Base-by-base conservation (phyloP, 2,113 vertebrate genomes). In the Hyperopisus bebe region DNA sequence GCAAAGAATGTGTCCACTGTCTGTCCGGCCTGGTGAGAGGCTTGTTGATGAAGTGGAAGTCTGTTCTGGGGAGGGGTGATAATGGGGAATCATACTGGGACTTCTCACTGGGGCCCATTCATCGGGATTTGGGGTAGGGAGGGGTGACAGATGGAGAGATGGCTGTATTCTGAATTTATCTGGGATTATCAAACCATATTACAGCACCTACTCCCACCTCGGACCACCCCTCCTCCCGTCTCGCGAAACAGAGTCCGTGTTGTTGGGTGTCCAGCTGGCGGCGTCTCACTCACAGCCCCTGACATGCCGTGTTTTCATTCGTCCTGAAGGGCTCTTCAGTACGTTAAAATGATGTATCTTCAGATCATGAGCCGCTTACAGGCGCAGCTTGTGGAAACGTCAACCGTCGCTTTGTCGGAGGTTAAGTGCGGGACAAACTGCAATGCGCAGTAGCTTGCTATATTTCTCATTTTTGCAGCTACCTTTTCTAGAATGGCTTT, bases 1-100 rank as follows among this genome's bases (percentile, higher is more conserved):
- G 94, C 91, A 92, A 93, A 96, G 94, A 96, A 96, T 94, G 94
- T 92, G 92, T 92, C 92, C 95, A 94, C 92, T 95, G 95, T 96
- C 95, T 94, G 91, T 91, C 91, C 89, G 91, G 93, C 93, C 94
- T 93, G 93, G 94, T 93, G 91, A 93, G 92, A 93, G 92, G 93
- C 5, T 24, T 58, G 51, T 93, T 94, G 94, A 92, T 94, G 93
- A 94, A 93, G 93, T 92, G 92, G 90, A 86, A 90, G 91, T 90
- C 88, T 91, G 92, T 90, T 92, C 88, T 91, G 86, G 27, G 58
- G 88, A 86, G 58, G 58, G 90, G 91, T 91, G 92, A 92, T 92
- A 92, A 92, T 91, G 87, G 92, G 62, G 88, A 88, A 88, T 87
- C 91, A 88, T 88, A 87, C 88, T 87, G 89, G 53, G 8, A 13